Percentiles rank a stretch among this genome's conserved stretches.
These are phyloP conservation scores for Poecilus cupreus DNA, from an alignment of 2,888 invertebrate genomes.

Conservation along the genomic window DNA sequence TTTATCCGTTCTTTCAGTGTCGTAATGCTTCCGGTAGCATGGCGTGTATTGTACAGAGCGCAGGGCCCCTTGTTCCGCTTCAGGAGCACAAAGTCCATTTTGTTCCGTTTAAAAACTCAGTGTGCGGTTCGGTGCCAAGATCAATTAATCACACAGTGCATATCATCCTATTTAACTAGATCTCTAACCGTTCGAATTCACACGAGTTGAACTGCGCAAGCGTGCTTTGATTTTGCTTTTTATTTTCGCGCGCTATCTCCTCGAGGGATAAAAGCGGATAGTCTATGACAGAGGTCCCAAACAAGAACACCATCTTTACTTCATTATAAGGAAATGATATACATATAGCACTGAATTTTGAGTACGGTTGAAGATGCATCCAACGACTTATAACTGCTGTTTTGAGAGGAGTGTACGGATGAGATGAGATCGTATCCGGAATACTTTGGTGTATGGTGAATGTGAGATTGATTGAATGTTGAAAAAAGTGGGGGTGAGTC, in stretches of 20 bases:
- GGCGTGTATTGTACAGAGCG: background rate
- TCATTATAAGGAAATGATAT: too few species aligned
- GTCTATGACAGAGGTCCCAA: background rate
- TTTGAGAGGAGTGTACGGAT: too few species aligned
- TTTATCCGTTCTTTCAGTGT: constrained; percentile 22
- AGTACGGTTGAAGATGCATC: too few species aligned
- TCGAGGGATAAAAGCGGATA: background rate
- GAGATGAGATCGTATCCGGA: too few species aligned
- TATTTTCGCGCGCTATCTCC: background rate
- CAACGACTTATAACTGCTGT: too few species aligned
- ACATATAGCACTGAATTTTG: too few species aligned
- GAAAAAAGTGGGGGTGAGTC: too few species aligned
- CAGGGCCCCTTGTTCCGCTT: constrained; percentile 15
- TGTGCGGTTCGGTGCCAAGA: background rate
- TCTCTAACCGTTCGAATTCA: constrained; percentile 47
- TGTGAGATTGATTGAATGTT: too few species aligned
- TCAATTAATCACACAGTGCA: constrained; percentile 72
- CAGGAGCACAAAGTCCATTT: constrained; percentile 27
- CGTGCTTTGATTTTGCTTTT: background rate
- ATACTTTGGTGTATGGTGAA: too few species aligned
- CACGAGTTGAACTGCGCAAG: background rate
- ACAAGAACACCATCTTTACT: background rate
- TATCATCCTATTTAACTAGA: constrained; percentile 73
- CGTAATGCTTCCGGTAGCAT: constrained; percentile 34
- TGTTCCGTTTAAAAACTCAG: constrained; percentile 30